These are phyloP conservation scores for Sus cebifrons DNA, from an alignment of 2,797 vertebrate genomes.

Conservation along the genomic window DNA sequence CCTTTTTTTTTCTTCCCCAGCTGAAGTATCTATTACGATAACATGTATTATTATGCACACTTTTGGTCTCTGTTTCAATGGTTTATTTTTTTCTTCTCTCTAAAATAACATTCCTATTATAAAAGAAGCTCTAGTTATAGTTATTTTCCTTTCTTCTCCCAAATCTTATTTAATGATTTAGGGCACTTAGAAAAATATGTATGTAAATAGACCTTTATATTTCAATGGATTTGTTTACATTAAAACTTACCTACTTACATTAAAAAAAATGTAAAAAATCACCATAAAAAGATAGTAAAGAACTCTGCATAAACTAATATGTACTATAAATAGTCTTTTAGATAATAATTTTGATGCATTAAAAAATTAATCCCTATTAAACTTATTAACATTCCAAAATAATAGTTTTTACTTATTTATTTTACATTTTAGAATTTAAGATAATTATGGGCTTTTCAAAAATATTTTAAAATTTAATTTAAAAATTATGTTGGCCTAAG, in stretches of 20 bases:
- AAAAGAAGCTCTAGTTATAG: background rate
- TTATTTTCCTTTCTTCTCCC: background rate
- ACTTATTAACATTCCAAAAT: background rate
- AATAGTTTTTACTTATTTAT: background rate
- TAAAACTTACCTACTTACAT: background rate
- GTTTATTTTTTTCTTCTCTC: background rate
- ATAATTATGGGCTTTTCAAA: background rate
- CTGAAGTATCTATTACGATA: background rate
- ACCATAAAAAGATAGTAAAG: background rate
- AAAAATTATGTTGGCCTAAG: background rate
- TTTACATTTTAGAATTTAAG: background rate
- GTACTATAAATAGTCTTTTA: background rate
- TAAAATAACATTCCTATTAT: background rate
- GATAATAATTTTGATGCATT: background rate
- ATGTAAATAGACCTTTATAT: background rate
- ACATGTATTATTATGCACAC: background rate
- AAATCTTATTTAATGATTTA: background rate
- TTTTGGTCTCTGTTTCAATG: background rate
- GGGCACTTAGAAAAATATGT: background rate
- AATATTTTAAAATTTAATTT: background rate
- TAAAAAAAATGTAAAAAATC: background rate
- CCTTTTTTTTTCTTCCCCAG: background rate
- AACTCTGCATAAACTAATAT: background rate
- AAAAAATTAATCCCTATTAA: background rate
- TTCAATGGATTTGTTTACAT: background rate